Base-by-base conservation (phyloP, 2,888 invertebrate species). In the Fissipunctia ypsillon region DNA sequence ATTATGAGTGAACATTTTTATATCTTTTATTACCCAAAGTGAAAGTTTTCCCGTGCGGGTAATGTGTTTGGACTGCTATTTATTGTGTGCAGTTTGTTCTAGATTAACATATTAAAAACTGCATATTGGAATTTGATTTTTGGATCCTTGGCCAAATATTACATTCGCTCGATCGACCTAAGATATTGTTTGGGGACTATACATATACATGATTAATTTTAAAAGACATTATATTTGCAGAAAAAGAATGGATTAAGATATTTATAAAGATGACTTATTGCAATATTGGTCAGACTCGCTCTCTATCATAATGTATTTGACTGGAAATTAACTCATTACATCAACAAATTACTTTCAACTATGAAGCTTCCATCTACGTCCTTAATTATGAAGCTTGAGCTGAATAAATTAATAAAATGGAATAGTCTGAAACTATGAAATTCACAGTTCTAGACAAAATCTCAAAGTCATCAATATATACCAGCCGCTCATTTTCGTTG, bases 21-120 rank as follows among this genome's bases (percentile, higher is more conserved):
- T 64, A 64, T 73, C 56, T 78, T 80, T 80, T 81, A 80, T 73
- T 69, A 61, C 48, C n/a, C 38, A 41, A 73, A 83, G 80, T 56
- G 80, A 81, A 81, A 81, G 80, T 81, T 38, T 52, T 50, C 10
- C 61, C 60, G 66, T 74, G 65, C 54, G 57, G 43, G 54, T 67
- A 67, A 66, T 82, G 67, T 41, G 38, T 64, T 83, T 82, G 50
- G 35, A 38, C 50, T 52, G 35, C 3, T 73, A 73, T 70, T 77
- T 65, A 61, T 61, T 68, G 64, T 72, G 35, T 14, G 31, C 61
- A 35, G 25, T 35, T 31, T 61, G 25, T 65, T 60, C 19, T 81
- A 77, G 22, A 68, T 68, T 22, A 41, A 16, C 25, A 31, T 5
- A 19, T 69, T 54, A 16, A 41, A 35, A 48, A 52, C 10, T 52